Base-by-base conservation (phyloP, 64 coral and sea anemone species). In the Orbicella faveolata region DNA sequence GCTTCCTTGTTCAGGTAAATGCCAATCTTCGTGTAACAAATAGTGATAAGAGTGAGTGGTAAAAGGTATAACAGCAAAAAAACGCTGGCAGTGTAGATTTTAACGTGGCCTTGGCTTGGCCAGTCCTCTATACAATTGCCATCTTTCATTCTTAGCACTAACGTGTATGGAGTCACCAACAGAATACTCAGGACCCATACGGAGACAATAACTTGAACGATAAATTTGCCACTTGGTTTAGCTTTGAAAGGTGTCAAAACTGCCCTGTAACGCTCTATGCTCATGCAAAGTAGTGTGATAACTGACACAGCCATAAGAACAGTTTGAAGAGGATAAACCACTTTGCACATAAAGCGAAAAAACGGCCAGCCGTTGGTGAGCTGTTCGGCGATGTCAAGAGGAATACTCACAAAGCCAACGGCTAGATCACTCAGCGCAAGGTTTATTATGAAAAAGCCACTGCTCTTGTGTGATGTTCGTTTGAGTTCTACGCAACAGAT, bases 291-390 rank as follows among this genome's bases (percentile, higher is more conserved):
- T 16, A 98, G 53, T 18, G 96, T 98, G 33, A 98, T 94, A 3
- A 94, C 89, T 8, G 92, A 98, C 0, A 98, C 96, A n/a, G 93
- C 89, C 89, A 98, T 91, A 3, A 98, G 89, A 36, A 94, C 75
- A 4, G 96, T 98, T 72, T 98, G 96, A 19, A 94, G 80, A 15
- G 96, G 96, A 52, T 94, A 98, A 0, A 98, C 81, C 35, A 94
- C 68, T 6, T 92, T 92, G 52, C 96, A 98, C 36, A 98, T 63
- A 19, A 94, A 75, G 21, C 86, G 73, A 15, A 87, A 93, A 34
- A 94, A 98, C 0, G 89, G 92, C 36, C 91, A 98, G 1, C 59
- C 81, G 1, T 76, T 79, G 7, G 87, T 51, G 18, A 92, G 21
- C 1, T 86, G 77, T 14, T 98, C 93, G 3, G 63, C 54, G 51